phyloP scores from a whole-genome alignment of 2,888 invertebrate genomes.

The Lysandra bellargus region DNA sequence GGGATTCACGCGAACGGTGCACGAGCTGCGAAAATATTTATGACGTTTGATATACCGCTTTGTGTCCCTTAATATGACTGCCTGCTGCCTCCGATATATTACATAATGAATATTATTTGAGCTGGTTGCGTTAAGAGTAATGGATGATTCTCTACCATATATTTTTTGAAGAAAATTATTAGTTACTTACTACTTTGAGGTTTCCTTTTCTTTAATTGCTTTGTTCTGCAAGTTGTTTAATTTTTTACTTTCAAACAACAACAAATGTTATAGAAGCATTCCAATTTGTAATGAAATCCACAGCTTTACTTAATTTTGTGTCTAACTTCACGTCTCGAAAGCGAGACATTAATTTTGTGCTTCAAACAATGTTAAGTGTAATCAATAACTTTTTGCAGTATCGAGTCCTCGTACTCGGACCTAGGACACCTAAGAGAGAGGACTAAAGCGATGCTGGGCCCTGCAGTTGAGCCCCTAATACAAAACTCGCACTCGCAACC shows the following conservation, averaged over 20 bases:
- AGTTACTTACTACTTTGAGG: neutral
- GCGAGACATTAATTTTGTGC: neutral
- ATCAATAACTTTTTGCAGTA: conserved; percentile 48
- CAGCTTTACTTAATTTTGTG: neutral
- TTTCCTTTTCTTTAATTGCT: no score
- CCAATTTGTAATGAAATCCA: neutral
- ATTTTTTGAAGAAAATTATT: neutral
- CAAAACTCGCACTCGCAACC: conserved; percentile 64
- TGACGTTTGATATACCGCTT: conserved; percentile 73
- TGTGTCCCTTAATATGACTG: conserved; percentile 53
- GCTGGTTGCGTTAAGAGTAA: neutral
- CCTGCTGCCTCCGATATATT: conserved; percentile 37
- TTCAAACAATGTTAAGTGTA: conserved; percentile 14
- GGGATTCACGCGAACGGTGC: conserved; percentile 57
- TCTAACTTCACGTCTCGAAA: neutral
- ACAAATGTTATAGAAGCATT: no score
- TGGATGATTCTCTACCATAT: neutral
- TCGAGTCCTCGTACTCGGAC: conserved; percentile 73
- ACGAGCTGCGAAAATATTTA: conserved; percentile 71
- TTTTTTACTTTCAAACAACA: no score
- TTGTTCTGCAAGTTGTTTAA: no score
- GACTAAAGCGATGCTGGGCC: conserved; percentile 64
- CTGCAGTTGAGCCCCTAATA: conserved; percentile 57
- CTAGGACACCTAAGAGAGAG: conserved; percentile 65
- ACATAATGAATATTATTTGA: conserved; percentile 8